Evolutionary conservation across 2,797 vertebrate species (phyloP), one percentile per base, ranked within the genome.

Genomic region (Lutjanus campechanus): DNA sequence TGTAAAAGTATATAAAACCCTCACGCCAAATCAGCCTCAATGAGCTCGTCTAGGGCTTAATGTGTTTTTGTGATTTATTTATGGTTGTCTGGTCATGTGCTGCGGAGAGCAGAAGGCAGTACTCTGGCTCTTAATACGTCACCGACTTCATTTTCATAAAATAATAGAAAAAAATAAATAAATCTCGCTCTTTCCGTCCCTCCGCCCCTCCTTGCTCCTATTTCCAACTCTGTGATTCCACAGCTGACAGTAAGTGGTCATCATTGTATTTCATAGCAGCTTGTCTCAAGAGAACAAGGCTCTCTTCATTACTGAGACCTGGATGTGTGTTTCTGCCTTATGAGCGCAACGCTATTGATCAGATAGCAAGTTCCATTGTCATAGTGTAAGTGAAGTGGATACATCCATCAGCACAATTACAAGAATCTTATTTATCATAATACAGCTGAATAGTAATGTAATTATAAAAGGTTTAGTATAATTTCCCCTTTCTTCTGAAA

Each of bases 221-320:
- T 76, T 79, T 67, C 67, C 12, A 7, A 78, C 2, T 50, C 69
- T 73, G 44, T 61, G 43, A 40, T 69, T 74, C 46, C 51, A 47
- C 40, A 61, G 44, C 47, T 16, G 44, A 15, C 53, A 74, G 69
- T 50, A 70, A 41, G 68, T n/a, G 9, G 72, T 81, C 82, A 59
- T 86, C 78, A 60, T 86, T 76, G 51, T 81, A 64, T 88, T 83
- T 89, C 81, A 89, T 6, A 60, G 69, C 62, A 29, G 74, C 81
- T 69, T 25, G 16, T 73, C 74, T 82, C 66, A 8, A 6, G 77
- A 85, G 85, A 78, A 49, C 55, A 22, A 9, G 20, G 22, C 76
- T 49, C 49, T 67, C 87, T 86, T 86, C 85, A 90, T 87, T 80
- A 90, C 70, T 54, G 70, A 84, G 77, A 77, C 70, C 77, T 82